Evolutionary conservation across 1,140 invertebrate genomes (phyloP), one percentile per base, ranked within the genome.

Genomic region (Nasonia longicornis): DNA sequence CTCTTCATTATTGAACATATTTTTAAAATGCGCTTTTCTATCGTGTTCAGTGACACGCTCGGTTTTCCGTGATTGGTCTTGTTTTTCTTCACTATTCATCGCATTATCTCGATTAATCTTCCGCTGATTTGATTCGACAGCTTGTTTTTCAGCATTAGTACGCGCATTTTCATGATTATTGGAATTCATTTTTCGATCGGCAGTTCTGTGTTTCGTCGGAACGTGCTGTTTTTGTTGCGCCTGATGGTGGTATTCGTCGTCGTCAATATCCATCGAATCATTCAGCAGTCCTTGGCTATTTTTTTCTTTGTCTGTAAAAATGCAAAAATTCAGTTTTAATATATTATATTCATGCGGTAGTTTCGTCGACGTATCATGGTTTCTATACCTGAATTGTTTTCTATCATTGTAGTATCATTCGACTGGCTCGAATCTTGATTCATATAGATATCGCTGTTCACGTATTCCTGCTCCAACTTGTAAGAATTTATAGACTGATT

Each of bases 391-490:
- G 3, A 0, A 73, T 1, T 16, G 3, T 20, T 7, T 58, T 52
- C 48, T 20, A 58, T 58, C 52, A 58, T 20, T 58, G 52, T 16
- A n/a, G 4, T 7, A 58, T n/a, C 20, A 8, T 20, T 58, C 16
- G 52, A 7, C 6, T 58, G 52, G n/a, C 16, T 58, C 16, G 48
- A 52, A 14, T 20, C 16, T 14, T 52, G 48, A 20, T 20, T 14
- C 52, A 58, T 58, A 12, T 67, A 67, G 22, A 67, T 67, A 67
- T 82, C 77, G 26, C 29, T 79, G 20, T 75, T 75, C 71, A 82
- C 79, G n/a, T 83, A 83, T 52, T 83, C 82, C 70, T 83, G 64
- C 42, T 83, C 82, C 16, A 83, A 58, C n/a, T 76, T 73, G 1
- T 48, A 80, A 6, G 82, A 80, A 80, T 83, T 77, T 14, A 79